Base-by-base conservation (phyloP, 2,888 invertebrate genomes). In the Agonopterix arenella region DNA sequence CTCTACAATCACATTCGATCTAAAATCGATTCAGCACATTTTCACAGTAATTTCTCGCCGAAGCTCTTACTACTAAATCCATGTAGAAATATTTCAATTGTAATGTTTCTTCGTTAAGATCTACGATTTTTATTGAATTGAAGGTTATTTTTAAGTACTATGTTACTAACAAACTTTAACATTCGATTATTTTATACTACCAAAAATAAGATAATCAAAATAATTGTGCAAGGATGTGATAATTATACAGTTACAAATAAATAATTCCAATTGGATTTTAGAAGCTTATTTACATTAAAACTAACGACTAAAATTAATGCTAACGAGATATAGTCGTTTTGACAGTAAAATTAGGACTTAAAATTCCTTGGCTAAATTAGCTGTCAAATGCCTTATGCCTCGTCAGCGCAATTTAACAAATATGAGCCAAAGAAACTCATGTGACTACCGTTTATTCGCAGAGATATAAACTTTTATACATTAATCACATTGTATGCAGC, bases 401-500 rank as follows among this genome's bases (percentile, higher is more conserved):
- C 28, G 28, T 28, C 28, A 28, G 28, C 28, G 3, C 4, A 18
- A n/a, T 40, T n/a, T 40, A 40, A 40, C 10, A 40, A 40, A 40
- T 40, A 40, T 28, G 11, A 46, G 10, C 36, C n/a, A 48, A 44
- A 48, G n/a, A 46, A 52, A 60, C 61, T 56, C 49, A 58, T 50
- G 48, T 61, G 54, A 67, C 60, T 60, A 66, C 59, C 58, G 49
- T 59, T 66, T 61, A 62, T 60, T 65, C 45, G 57, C 51, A 28
- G 28, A 28, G 52, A 57, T 63, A 60, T 50, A 54, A 55, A 53
- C 50, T 52, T 62, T 57, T 62, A 69, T 66, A 73, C 57, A 61
- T 47, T 52, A 54, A 52, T 50, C 70, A 74, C 69, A 74, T 68
- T 66, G 66, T 56, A 69, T 73, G 69, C 71, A 72, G 72, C 70